Base-by-base conservation (phyloP, 1,140 invertebrate species). In the Euborellia annulipes region DNA sequence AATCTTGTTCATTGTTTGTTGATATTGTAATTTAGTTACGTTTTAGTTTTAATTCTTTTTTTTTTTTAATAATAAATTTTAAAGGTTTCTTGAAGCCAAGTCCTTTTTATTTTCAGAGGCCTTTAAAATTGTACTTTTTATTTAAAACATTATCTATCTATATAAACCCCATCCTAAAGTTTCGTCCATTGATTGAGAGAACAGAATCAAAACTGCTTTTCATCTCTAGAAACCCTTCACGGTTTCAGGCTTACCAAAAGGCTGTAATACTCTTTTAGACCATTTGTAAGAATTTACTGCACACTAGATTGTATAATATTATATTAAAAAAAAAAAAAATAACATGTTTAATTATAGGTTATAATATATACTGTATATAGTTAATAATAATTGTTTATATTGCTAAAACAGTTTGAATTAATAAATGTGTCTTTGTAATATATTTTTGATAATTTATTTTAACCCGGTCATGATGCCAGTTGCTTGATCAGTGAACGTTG, bases 331-430 rank as follows among this genome's bases (percentile, higher is more conserved):
- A 39, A 36, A 47, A 42, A 22, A 34, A 44, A 34, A 44, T 27
- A 36, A 38, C 36, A 19, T 42, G 27, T 42, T 44, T 30, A 47
- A 47, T n/a, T 54, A 51, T 54, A 54, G 37, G 53, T 54, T 52
- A 47, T 51, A n/a, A n/a, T n/a, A n/a, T n/a, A n/a, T n/a, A n/a
- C n/a, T n/a, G n/a, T n/a, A n/a, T n/a, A n/a, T n/a, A n/a, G n/a
- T n/a, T n/a, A n/a, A n/a, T 23, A 45, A 49, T 55, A 52, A 51
- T 55, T 53, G 52, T 55, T 55, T 55, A 55, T 55, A 55, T 53
- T 49, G 50, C 53, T 50, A 45, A 50, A 50, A 48, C 42, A 47
- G 46, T 38, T 47, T 47, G 40, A 47, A 47, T 47, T 42, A 47
- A 47, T 47, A 47, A 47, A 47, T 43, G 41, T 47, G 30, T 47